Base-by-base conservation (phyloP, 2,888 invertebrate genomes). In the Nineta flava region DNA sequence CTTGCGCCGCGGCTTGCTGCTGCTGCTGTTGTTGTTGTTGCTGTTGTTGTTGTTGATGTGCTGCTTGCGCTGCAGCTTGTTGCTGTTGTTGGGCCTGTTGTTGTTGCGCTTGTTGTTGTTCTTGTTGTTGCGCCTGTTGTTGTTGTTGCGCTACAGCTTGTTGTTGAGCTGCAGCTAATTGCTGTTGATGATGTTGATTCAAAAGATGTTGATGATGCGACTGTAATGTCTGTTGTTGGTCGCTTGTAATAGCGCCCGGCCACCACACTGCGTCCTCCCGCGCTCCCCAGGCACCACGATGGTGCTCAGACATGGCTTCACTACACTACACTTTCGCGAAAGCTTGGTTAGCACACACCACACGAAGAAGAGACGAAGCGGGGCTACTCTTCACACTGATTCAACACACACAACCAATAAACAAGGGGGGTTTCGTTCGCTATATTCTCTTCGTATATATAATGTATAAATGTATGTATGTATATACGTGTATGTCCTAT, bases 271-370 rank as follows among this genome's bases (percentile, higher is more conserved):
- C 72, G 63, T 77, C 76, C 61, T 73, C 73, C 58, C 75, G 70
- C 66, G 74, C 74, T 65, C 76, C 76, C 77, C 75, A 77, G 76
- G 68, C 74, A 72, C 76, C 75, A 61, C 75, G 71, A 66, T 75
- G 75, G 68, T 77, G 75, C 68, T 77, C 78, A 70, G 77, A 77
- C 78, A 78, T 77, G 54, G 55, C 55, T 57, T 55, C 54, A 53
- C 53, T 31, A 47, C 47, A 52, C 45, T 45, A 52, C 48, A 43
- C 54, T 45, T 50, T 47, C 47, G 40, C 47, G 45, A 45, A 50
- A 49, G 50, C 51, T 47, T 51, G 49, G 51, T 53, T 50, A 49
- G 43, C 46, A 49, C 38, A 26, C 44, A 42, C 38, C 40, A 17
- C 26, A 53, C 47, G 48, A 42, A 45, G 15, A 13, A 38, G 15